Evolutionary conservation across 1,140 invertebrate genomes (phyloP).

Genomic region (Archivesica marissinica): DNA sequence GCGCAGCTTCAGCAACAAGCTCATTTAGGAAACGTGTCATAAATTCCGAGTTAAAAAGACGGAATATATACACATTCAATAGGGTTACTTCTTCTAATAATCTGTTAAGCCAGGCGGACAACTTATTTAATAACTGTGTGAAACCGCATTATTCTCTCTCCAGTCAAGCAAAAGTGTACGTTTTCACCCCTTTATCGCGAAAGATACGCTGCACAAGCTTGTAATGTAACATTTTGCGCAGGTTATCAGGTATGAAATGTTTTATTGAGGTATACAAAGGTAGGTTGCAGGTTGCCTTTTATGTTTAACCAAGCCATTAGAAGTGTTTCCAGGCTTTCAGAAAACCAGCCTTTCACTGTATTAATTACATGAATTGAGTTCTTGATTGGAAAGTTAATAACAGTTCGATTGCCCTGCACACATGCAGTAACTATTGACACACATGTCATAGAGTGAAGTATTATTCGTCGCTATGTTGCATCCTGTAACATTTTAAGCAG

Average conservation of each 20-base stretch:
- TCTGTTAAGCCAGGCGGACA: conserved; percentile 7
- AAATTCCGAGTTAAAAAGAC: conserved; percentile 31
- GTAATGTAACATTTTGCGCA: conserved; percentile 42
- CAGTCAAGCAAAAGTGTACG: conserved; percentile 33
- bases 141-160: conserved; percentile 14
- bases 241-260: conserved; percentile 26
- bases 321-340: not conserved
- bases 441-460: too few species aligned
- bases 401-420: too few species aligned
- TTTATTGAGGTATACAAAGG: not conserved
- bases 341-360: not conserved
- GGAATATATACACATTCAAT: conserved; percentile 26
- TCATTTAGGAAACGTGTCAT: conserved; percentile 43
- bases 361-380: not conserved
- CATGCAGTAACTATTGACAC: too few species aligned
- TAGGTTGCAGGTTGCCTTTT: not conserved
- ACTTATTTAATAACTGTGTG: conserved; percentile 47
- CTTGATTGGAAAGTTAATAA: not conserved
- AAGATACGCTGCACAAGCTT: not conserved
- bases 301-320: not conserved
- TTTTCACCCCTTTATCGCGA: conserved; percentile 19
- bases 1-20: not conserved
- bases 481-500: too few species aligned
- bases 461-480: too few species aligned
- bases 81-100: not conserved